phyloP scores from a whole-genome alignment of 2,888 invertebrate genomes.

The Gastracanthus pulcherrimus region DNA sequence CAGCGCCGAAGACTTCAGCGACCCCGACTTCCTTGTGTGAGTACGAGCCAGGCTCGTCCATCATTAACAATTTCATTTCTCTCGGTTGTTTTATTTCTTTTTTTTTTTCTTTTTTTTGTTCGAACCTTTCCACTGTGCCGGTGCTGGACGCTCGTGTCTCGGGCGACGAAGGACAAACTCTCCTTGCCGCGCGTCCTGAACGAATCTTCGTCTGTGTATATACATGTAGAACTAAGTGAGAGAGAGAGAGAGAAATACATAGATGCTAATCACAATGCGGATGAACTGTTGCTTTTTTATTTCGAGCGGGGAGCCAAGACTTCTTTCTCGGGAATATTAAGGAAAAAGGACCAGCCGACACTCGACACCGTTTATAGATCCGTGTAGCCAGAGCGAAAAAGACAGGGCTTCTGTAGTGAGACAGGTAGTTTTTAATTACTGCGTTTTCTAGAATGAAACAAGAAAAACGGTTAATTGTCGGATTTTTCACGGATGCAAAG shows the following conservation, averaged over 20 bases:
- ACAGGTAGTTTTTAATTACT: conserved; percentile 39
- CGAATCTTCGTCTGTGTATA: conserved; percentile 48
- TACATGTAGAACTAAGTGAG: conserved; percentile 20
- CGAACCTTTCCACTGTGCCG: conserved; percentile 46
- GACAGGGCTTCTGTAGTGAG: conserved; percentile 36
- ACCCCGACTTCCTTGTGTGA: conserved; percentile 79
- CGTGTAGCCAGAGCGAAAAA: not conserved
- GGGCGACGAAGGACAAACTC: not conserved
- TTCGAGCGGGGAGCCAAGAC: not conserved
- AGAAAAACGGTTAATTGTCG: conserved; percentile 22
- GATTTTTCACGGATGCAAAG: conserved; percentile 19
- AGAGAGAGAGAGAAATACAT: conserved; percentile 18
- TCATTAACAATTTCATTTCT: conserved; percentile 1
- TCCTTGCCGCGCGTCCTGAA: conserved; percentile 15
- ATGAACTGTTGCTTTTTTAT: conserved; percentile 43
- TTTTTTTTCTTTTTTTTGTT: conserved; percentile 19
- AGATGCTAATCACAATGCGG: conserved; percentile 41
- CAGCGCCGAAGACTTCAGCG: conserved; percentile 84
- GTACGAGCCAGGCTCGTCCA: conserved; percentile 46
- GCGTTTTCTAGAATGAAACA: conserved; percentile 33
- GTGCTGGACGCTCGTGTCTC: conserved; percentile 48
- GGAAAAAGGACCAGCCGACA: conserved; percentile 50
- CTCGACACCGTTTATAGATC: conserved; percentile 37
- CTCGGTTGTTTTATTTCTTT: not conserved
- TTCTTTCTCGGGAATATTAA: conserved; percentile 36